These are phyloP conservation scores for Danio albolineatus DNA, from an alignment of 2,797 vertebrate species.

Conservation along the genomic window DNA sequence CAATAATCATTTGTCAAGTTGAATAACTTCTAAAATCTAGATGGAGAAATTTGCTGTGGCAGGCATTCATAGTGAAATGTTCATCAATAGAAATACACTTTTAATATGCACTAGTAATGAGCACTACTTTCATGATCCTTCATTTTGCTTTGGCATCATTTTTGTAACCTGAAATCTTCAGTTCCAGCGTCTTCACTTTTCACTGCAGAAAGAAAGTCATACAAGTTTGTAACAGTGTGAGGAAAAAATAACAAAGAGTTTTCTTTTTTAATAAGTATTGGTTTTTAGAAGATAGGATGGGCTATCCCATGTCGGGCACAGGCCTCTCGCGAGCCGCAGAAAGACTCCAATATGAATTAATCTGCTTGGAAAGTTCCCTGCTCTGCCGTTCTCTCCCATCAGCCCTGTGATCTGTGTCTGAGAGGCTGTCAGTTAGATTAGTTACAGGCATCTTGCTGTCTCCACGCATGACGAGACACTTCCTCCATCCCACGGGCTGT, in stretches of 20 bases:
- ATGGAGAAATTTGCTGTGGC: no score
- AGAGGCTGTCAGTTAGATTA: constrained; percentile 78
- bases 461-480: constrained; percentile 73
- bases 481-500: constrained; percentile 59
- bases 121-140: not conserved
- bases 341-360: constrained; percentile 70
- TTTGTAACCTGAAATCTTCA: not conserved
- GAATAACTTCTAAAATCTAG: no score
- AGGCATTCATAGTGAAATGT: no score
- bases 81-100: not conserved
- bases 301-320: constrained; percentile 59
- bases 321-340: constrained; percentile 48
- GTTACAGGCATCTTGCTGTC: constrained; percentile 75
- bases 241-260: not conserved
- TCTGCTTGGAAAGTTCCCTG: constrained; percentile 67
- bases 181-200: not conserved
- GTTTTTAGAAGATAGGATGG: constrained; percentile 60
- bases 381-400: constrained; percentile 67
- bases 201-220: not conserved
- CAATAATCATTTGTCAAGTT: no score
- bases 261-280: constrained; percentile 64
- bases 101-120: not conserved
- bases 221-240: constrained; percentile 11
- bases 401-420: constrained; percentile 75
- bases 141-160: not conserved